Evolutionary conservation across 2,113 vertebrate genomes (phyloP).

Genomic region (Ornithorhynchus anatinus): DNA sequence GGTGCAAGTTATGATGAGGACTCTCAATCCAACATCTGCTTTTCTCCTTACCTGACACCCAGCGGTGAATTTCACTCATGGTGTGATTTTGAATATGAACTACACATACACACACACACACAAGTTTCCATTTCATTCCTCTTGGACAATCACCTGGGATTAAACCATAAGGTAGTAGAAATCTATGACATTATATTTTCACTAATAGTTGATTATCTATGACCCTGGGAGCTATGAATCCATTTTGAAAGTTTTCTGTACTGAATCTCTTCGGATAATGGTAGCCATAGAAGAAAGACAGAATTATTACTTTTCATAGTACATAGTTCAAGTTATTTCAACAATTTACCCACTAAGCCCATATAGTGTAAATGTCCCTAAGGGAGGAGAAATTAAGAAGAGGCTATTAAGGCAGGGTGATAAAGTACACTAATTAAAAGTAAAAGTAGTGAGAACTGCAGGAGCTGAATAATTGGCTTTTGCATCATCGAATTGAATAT

Average conservation of each 20-base stretch:
- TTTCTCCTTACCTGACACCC: too few species aligned
- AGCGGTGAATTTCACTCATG: too few species aligned
- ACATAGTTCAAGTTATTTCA: constrained; percentile 29
- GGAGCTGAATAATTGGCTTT: constrained; percentile 7
- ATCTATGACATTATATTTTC: background rate
- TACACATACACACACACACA: background rate
- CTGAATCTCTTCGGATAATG: constrained; percentile 10
- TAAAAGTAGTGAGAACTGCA: background rate
- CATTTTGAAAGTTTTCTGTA: constrained; percentile 5
- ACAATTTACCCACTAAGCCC: constrained; percentile 18
- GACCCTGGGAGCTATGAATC: background rate
- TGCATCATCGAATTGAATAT: constrained; percentile 6
- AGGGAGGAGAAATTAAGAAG: background rate
- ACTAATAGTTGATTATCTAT: background rate
- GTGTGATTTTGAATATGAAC: too few species aligned
- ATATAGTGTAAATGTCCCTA: background rate
- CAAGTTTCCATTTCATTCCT: background rate
- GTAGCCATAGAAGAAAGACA: background rate
- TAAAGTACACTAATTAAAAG: constrained; percentile 1
- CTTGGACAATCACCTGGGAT: background rate
- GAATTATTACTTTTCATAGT: background rate
- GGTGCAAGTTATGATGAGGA: too few species aligned
- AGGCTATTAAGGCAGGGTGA: background rate
- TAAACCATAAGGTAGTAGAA: background rate
- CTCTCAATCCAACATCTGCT: too few species aligned